Evolutionary conservation across 2,797 vertebrate genomes (phyloP).

Genomic region (Urosaurus nigricauda): DNA sequence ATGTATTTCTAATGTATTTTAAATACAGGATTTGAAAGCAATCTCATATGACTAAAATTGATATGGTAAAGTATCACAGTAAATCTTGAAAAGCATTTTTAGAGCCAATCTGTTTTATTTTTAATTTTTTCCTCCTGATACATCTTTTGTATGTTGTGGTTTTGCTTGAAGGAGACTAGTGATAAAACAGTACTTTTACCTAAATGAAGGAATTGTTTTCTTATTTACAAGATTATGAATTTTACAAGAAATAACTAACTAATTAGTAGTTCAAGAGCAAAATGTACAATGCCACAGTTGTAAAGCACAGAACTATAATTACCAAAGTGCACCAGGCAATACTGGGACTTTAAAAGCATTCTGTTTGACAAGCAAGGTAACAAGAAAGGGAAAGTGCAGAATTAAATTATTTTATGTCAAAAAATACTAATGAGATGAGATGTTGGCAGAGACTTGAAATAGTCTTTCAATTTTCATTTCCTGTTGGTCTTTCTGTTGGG

Average conservation of each 20-base stretch:
- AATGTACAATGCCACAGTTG: slow-evolving; percentile 67
- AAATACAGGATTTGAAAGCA: too few species aligned
- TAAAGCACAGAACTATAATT: slow-evolving; percentile 58
- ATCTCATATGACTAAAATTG: too few species aligned
- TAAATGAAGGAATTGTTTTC: slow-evolving; percentile 47
- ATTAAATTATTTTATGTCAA: slow-evolving; percentile 71
- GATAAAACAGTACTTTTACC: slow-evolving; percentile 36
- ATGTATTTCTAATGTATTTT: too few species aligned
- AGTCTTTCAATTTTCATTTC: slow-evolving; percentile 62
- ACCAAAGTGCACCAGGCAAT: slow-evolving; percentile 56
- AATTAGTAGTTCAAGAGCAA: slow-evolving; percentile 56
- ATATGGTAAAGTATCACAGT: too few species aligned
- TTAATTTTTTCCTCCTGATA: neutral
- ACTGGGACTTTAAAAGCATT: slow-evolving; percentile 67
- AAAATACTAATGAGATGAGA: slow-evolving; percentile 69
- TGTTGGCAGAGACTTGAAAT: slow-evolving; percentile 54
- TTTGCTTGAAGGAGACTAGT: slow-evolving; percentile 41
- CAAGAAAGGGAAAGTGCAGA: slow-evolving; percentile 69
- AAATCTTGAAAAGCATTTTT: too few species aligned
- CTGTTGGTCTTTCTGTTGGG: slow-evolving; percentile 25
- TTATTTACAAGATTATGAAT: slow-evolving; percentile 61
- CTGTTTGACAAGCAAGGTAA: slow-evolving; percentile 62
- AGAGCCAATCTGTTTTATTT: too few species aligned
- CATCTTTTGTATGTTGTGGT: neutral
- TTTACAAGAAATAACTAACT: slow-evolving; percentile 44